Percentiles rank a stretch among this genome's conserved stretches.
Evolutionary conservation across 2,113 vertebrate genomes (phyloP).

Genomic region (Siniperca knerii): DNA sequence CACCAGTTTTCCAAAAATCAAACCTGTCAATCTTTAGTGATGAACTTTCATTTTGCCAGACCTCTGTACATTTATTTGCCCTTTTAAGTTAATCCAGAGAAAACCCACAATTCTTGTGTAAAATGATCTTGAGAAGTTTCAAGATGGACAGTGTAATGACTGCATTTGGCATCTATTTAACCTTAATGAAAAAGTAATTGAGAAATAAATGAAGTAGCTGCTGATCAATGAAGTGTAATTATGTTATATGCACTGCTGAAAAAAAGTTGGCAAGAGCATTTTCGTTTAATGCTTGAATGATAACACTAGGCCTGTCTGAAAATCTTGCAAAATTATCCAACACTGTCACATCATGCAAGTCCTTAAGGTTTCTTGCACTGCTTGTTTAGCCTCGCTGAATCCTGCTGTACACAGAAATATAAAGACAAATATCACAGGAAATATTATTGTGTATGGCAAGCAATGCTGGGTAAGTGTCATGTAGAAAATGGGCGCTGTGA

Average conservation of each 20-base stretch:
- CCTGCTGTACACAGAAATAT: constrained; percentile 42
- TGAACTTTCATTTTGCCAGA: not conserved
- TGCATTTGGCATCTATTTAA: constrained; percentile 14
- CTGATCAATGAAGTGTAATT: constrained; percentile 13
- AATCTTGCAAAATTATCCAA: constrained; percentile 14
- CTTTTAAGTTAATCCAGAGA: constrained; percentile 12
- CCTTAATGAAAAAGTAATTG: not conserved
- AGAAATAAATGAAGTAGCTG: constrained; percentile 21
- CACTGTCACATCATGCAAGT: constrained; percentile 20
- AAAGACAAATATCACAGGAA: constrained; percentile 49
- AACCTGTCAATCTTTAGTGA: not conserved
- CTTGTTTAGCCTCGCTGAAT: constrained; percentile 11
- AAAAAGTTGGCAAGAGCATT: not conserved
- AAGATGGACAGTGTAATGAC: not conserved
- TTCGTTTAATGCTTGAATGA: constrained; percentile 25
- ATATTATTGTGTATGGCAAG: constrained; percentile 26
- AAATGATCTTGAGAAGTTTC: constrained; percentile 2
- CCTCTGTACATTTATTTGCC: constrained; percentile 24
- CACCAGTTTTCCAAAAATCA: not conserved
- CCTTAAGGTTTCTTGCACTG: constrained; percentile 20
- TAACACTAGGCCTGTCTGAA: not conserved
- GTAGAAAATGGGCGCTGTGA: constrained; percentile 50
- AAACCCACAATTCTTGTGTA: not conserved
- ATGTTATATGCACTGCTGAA: constrained; percentile 6
- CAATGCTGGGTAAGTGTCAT: constrained; percentile 32